Base-by-base conservation (phyloP, 2,797 vertebrate genomes). In the Gadopsis marmoratus region DNA sequence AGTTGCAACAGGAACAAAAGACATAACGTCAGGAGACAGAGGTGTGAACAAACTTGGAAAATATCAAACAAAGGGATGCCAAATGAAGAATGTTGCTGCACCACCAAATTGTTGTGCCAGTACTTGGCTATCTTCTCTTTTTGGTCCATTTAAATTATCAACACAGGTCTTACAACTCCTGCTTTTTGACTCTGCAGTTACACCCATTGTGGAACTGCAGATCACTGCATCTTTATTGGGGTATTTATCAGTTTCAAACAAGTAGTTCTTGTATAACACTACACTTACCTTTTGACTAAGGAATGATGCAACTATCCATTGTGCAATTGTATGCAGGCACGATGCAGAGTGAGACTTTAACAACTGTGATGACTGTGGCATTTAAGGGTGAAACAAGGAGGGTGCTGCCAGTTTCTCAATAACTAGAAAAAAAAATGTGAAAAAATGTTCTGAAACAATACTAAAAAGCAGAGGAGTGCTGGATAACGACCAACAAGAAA, bases 391-490 rank as follows among this genome's bases (percentile, higher is more conserved):
- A 86, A 78, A 64, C 19, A 12, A 37, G 53, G 45, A 72, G 48
- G 53, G 43, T 69, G 63, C 50, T 81, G 78, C 81, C 64, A 82
- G 63, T 64, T 76, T 71, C 41, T 76, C 37, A 74, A 60, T 50
- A 62, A 65, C 31, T 64, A 33, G 12, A 41, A 50, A 55, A 50
- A 55, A 75, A 37, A 48, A 62, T 54, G 66, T 78, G 45, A 54
- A 75, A 39, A 77, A 66, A 70, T 64, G n/a, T 71, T 59, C 66
- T 83, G 45, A 78, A 80, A 84, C 39, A 31, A 74, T 31, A 71
- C 19, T 60, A 62, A 80, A 86, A 82, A 69, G 74, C 77, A 77
- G 75, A 81, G 41, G 64, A 82, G 54, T 66, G 35, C 70, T 86
- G 73, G 71, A 82, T 17, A 67, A 19, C 54, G 59, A 83, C 76